phyloP scores from a whole-genome alignment of 2,113 vertebrate species.

The Silurus asotus region DNA sequence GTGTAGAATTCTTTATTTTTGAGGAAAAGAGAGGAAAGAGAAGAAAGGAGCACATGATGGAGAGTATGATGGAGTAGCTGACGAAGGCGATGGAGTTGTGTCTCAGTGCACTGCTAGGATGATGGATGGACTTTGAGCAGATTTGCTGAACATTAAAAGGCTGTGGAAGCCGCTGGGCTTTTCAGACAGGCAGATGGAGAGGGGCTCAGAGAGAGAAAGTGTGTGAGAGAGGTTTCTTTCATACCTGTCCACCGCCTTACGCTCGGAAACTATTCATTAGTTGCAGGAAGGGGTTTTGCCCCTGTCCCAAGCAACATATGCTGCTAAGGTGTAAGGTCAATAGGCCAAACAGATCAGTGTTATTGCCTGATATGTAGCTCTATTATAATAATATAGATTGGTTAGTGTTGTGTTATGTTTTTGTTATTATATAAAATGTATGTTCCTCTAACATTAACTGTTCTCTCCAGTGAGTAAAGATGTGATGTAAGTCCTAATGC shows the following conservation, averaged over 20 bases:
- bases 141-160: conserved; percentile 68
- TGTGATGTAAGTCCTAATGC: background rate
- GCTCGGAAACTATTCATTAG: conserved; percentile 47
- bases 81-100: conserved; percentile 52
- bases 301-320: conserved; percentile 12
- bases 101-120: conserved; percentile 50
- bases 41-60: conserved; percentile 45
- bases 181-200: conserved; percentile 44
- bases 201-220: conserved; percentile 23
- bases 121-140: conserved; percentile 64
- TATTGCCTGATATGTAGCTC: conserved; percentile 28
- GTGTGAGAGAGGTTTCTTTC: conserved; percentile 30
- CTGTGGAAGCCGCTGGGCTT: conserved; percentile 55
- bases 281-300: conserved; percentile 28
- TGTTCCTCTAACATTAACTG: conserved; percentile 7
- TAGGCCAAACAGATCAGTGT: conserved; percentile 4
- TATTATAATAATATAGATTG: conserved; percentile 23
- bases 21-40: conserved; percentile 36
- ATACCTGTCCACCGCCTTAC: conserved; percentile 37
- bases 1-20: conserved; percentile 47
- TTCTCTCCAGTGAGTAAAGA: conserved; percentile 16
- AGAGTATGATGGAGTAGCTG: conserved; percentile 55
- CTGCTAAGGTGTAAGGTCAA: conserved; percentile 37
- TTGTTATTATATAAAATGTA: background rate
- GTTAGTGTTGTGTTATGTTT: background rate